Conservation (phyloP, 2,888 invertebrate genomes). For the Nowickia ferox region DNA sequence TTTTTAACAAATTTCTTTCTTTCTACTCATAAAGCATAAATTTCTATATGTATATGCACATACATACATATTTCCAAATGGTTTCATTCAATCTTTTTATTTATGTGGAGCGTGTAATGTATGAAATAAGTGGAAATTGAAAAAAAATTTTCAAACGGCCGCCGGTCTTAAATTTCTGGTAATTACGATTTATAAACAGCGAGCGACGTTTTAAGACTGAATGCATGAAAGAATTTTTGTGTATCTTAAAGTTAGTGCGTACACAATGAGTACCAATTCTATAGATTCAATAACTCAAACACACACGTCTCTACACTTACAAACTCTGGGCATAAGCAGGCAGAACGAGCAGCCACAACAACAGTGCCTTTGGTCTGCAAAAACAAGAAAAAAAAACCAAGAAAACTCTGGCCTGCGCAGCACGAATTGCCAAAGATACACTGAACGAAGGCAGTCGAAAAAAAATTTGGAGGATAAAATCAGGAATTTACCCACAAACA, state of each 20-base stretch:
- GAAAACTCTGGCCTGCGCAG: slow-evolving; percentile 59
- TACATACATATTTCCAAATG: slow-evolving; percentile 36
- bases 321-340: slow-evolving; percentile 13
- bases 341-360: slow-evolving; percentile 27
- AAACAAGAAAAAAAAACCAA: slow-evolving; percentile 15
- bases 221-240: slow-evolving; percentile 74
- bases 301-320: slow-evolving; percentile 8
- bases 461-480: slow-evolving; percentile 23
- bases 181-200: slow-evolving; percentile 75
- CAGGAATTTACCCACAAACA: slow-evolving; percentile 38
- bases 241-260: slow-evolving; percentile 74
- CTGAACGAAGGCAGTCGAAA: slow-evolving; percentile 37
- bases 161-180: slow-evolving; percentile 70
- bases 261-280: slow-evolving; percentile 63
- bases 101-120: slow-evolving; percentile 64
- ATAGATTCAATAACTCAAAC: slow-evolving; percentile 55
- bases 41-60: slow-evolving; percentile 32
- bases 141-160: slow-evolving; percentile 50
- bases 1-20: slow-evolving; percentile 23
- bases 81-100: slow-evolving; percentile 49
- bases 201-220: slow-evolving; percentile 80
- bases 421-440: slow-evolving; percentile 36
- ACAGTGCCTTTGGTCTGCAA: slow-evolving; percentile 71
- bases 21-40: slow-evolving; percentile 26
- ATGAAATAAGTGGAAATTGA: slow-evolving; percentile 72